Conservation (phyloP, 1,140 invertebrate genomes). For the Prorops nasuta region DNA sequence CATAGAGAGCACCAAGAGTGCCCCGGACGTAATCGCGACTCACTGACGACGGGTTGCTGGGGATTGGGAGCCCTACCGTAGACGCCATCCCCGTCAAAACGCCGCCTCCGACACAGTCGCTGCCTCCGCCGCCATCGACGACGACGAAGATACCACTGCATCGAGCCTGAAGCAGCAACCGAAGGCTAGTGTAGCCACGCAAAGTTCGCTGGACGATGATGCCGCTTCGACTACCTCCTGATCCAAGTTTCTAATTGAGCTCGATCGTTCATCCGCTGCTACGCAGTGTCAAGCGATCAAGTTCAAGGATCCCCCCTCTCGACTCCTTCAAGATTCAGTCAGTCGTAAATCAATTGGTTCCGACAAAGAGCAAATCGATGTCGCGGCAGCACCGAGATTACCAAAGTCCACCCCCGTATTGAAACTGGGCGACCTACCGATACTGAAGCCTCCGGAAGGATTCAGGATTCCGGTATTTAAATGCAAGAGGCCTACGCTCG, state of each 20-base stretch:
- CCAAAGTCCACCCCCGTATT: no score
- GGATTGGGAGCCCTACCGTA: slow-evolving; percentile 62
- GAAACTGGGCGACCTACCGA: slow-evolving; percentile 27
- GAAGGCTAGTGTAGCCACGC: slow-evolving; percentile 41
- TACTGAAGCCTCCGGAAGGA: slow-evolving; percentile 36
- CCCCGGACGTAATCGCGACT: slow-evolving; percentile 82
- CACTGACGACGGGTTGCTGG: slow-evolving; percentile 66
- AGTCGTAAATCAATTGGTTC: no score
- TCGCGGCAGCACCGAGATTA: no score
- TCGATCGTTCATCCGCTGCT: slow-evolving; percentile 17
- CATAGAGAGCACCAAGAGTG: slow-evolving; percentile 78
- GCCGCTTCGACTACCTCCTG: slow-evolving; percentile 41
- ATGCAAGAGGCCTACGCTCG: slow-evolving; percentile 18
- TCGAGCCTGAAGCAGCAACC: no score
- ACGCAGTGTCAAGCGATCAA: no score
- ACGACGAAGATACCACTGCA: no score
- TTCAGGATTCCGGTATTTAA: slow-evolving; percentile 27
- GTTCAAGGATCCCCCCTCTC: no score
- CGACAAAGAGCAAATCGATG: not conserved
- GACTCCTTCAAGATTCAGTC: no score
- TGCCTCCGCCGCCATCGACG: not conserved
- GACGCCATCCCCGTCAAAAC: slow-evolving; percentile 57
- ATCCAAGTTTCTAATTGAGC: slow-evolving; percentile 31
- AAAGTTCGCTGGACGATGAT: slow-evolving; percentile 48
- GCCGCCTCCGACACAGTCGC: slow-evolving; percentile 1